phyloP scores from a whole-genome alignment of 2,888 invertebrate genomes.

The Orthosia gothica region DNA sequence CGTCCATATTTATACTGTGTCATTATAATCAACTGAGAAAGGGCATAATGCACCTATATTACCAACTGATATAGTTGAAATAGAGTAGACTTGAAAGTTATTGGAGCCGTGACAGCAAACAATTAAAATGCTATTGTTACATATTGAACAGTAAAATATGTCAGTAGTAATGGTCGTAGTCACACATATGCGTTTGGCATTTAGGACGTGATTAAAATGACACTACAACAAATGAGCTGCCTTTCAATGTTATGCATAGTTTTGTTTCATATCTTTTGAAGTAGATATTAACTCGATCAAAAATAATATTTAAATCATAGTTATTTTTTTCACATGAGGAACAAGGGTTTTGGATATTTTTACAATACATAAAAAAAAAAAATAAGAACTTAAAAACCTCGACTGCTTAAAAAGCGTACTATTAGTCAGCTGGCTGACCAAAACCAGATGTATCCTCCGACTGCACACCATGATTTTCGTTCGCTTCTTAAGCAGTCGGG shows the following conservation, averaged over 20 bases:
- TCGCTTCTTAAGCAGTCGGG: too few relatives aligned
- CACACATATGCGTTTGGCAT: constrained; percentile 15
- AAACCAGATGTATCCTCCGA: too few relatives aligned
- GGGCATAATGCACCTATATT: background rate
- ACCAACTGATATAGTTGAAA: background rate
- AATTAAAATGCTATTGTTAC: constrained; percentile 12
- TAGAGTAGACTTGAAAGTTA: background rate
- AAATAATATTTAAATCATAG: background rate
- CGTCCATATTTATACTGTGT: too few relatives aligned
- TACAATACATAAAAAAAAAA: too few relatives aligned
- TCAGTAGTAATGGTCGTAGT: constrained; percentile 11
- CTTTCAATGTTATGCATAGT: constrained; percentile 1
- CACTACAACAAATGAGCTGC: constrained; percentile 3
- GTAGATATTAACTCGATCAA: background rate
- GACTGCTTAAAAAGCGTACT: too few relatives aligned
- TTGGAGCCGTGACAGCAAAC: background rate
- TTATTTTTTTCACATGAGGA: background rate
- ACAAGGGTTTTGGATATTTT: background rate
- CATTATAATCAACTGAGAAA: background rate
- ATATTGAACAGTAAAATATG: constrained; percentile 12
- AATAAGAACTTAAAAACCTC: too few relatives aligned
- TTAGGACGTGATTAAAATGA: constrained; percentile 24
- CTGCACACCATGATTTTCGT: too few relatives aligned
- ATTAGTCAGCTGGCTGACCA: too few relatives aligned
- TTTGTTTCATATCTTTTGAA: constrained; percentile 1